These are phyloP conservation scores for Lasioglossum figueresi DNA, from an alignment of 2,888 invertebrate species.

Conservation along the genomic window DNA sequence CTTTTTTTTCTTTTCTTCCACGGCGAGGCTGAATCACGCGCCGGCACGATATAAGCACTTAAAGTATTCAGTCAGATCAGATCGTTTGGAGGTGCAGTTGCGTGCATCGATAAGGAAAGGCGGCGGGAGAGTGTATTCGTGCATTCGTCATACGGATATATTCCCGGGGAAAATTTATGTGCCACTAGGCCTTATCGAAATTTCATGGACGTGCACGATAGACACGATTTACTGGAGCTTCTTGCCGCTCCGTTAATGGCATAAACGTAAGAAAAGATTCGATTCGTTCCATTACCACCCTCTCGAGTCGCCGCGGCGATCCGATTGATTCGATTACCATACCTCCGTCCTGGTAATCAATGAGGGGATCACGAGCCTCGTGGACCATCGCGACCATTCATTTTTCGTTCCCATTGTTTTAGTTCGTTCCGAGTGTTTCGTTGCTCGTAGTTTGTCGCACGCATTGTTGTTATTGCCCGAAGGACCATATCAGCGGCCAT, in stretches of 20 bases:
- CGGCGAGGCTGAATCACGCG: slow-evolving; percentile 48
- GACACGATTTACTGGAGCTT: slow-evolving; percentile 58
- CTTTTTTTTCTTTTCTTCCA: slow-evolving; percentile 5
- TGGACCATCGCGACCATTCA: background rate
- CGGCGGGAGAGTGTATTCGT: slow-evolving; percentile 51
- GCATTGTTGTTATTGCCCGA: too few relatives aligned
- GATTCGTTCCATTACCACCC: slow-evolving; percentile 28
- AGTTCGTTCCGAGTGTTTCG: background rate
- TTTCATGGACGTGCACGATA: slow-evolving; percentile 61
- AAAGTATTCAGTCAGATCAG: slow-evolving; percentile 67
- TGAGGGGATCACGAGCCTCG: background rate
- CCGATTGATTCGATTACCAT: slow-evolving; percentile 10
- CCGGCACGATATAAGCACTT: slow-evolving; percentile 61
- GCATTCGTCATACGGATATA: slow-evolving; percentile 70
- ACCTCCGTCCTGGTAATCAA: background rate
- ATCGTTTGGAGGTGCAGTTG: slow-evolving; percentile 64
- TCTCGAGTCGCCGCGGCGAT: background rate
- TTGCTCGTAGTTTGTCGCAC: too few relatives aligned
- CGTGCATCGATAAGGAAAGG: slow-evolving; percentile 71
- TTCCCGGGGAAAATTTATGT: slow-evolving; percentile 56
- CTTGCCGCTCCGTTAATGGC: slow-evolving; percentile 49
- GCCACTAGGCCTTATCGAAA: slow-evolving; percentile 64
- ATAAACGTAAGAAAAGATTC: slow-evolving; percentile 20
- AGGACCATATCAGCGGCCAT: too few relatives aligned
- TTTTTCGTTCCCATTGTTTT: background rate